These are phyloP conservation scores for Pachypsylla venusta DNA, from an alignment of 1,140 invertebrate species.

Conservation along the genomic window DNA sequence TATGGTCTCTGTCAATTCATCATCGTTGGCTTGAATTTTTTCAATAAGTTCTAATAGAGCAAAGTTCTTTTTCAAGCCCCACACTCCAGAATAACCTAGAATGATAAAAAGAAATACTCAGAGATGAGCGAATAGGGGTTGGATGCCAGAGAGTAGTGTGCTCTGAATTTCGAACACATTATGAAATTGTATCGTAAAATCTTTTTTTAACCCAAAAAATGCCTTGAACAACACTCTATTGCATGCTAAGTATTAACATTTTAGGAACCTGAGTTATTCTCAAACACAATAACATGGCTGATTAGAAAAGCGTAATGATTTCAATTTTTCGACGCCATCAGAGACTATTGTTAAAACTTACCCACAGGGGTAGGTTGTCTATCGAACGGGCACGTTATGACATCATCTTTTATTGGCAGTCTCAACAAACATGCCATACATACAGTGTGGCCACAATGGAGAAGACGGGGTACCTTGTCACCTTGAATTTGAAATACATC, in stretches of 20 bases:
- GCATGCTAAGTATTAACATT: too few relatives aligned
- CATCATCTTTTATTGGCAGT: conserved; percentile 32
- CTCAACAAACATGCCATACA: conserved; percentile 42
- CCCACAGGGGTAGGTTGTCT: conserved; percentile 41
- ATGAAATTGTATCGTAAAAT: too few relatives aligned
- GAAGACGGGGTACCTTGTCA: conserved; percentile 41
- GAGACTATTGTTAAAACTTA: too few relatives aligned
- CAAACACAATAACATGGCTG: too few relatives aligned
- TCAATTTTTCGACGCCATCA: too few relatives aligned
- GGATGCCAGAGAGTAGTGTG: too few relatives aligned
- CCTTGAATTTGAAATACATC: conserved; percentile 44
- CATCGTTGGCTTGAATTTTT: conserved; percentile 33
- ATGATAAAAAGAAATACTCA: conserved; percentile 10
- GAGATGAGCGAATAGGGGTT: too few relatives aligned
- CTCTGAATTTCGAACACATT: too few relatives aligned
- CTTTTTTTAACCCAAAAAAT: too few relatives aligned
- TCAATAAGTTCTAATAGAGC: conserved; percentile 43
- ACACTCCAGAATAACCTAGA: conserved; percentile 37
- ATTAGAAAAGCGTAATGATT: too few relatives aligned
- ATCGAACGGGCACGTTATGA: conserved; percentile 44
- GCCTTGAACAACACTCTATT: too few relatives aligned
- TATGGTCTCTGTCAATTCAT: conserved; percentile 21
- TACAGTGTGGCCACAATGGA: conserved; percentile 46
- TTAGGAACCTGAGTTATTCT: too few relatives aligned
- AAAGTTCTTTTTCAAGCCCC: conserved; percentile 49